Conservation (phyloP, 2,888 invertebrate genomes). For the Vesta saturnalis region DNA sequence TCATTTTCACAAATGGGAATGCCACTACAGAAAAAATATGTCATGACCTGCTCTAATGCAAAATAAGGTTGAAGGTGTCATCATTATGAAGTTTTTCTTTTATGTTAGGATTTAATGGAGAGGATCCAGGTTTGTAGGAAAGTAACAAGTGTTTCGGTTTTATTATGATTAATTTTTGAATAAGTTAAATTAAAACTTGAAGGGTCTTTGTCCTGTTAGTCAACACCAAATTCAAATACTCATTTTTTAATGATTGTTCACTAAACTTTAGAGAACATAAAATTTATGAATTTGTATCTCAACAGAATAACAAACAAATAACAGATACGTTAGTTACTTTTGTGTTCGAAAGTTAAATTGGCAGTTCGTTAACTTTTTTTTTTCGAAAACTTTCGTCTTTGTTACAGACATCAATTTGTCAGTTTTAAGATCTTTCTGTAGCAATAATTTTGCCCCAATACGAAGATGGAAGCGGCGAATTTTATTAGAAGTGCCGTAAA, state of each 20-base stretch:
- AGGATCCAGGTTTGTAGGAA: too few relatives aligned
- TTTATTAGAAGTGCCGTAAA: conserved; percentile 31
- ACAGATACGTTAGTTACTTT: conserved; percentile 5
- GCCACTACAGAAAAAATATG: too few relatives aligned
- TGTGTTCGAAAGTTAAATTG: conserved; percentile 10
- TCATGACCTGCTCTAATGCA: too few relatives aligned
- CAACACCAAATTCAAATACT: too few relatives aligned
- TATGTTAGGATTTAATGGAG: too few relatives aligned
- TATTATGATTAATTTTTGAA: too few relatives aligned
- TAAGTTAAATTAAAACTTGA: too few relatives aligned
- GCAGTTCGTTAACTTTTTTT: conserved; percentile 14
- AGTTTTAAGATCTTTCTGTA: conserved; percentile 10
- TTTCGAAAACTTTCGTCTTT: conserved; percentile 3
- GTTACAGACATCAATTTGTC: conserved; percentile 15
- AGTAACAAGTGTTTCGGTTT: too few relatives aligned
- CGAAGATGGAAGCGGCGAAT: conserved; percentile 17
- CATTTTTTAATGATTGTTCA: conserved; percentile 36
- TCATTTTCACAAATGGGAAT: too few relatives aligned
- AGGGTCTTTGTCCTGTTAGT: too few relatives aligned
- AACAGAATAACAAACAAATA: not conserved
- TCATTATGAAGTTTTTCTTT: too few relatives aligned
- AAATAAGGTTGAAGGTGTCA: too few relatives aligned
- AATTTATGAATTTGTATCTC: conserved; percentile 42
- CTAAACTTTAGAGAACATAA: conserved; percentile 46
- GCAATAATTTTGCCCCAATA: conserved; percentile 4